These are phyloP conservation scores for Microhierax caerulescens DNA, from an alignment of 2,797 vertebrate genomes.

Conservation along the genomic window DNA sequence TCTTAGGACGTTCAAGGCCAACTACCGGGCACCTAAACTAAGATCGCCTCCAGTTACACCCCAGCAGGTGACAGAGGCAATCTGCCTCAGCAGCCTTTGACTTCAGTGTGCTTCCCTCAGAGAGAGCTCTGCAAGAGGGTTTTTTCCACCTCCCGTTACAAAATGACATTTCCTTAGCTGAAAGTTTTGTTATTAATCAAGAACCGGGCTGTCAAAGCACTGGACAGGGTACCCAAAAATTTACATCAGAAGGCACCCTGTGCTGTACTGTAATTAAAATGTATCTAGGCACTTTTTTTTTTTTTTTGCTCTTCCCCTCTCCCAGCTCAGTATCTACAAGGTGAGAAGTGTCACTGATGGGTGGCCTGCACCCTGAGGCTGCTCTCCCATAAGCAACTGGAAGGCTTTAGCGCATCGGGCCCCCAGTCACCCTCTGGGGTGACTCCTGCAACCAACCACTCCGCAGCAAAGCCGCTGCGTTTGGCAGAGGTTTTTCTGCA, in stretches of 20 bases:
- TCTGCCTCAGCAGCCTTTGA: not conserved
- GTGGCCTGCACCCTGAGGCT: not conserved
- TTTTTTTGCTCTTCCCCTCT: not conserved
- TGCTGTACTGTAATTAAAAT: not conserved
- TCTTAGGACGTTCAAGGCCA: not conserved
- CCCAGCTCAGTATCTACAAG: not conserved
- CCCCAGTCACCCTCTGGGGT: no score
- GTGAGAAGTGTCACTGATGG: not conserved
- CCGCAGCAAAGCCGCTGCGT: not conserved
- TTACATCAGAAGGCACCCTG: not conserved
- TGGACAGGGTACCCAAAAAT: not conserved
- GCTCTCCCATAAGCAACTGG: not conserved
- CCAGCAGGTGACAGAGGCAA: not conserved
- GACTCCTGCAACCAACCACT: not conserved
- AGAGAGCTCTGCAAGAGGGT: not conserved
- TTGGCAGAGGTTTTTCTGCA: not conserved
- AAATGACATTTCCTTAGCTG: not conserved
- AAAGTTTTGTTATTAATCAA: not conserved
- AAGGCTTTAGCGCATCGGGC: not conserved
- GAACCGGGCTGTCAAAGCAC: not conserved
- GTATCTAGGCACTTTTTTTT: not conserved
- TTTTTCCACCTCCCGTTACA: fast-evolving
- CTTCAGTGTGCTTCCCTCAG: not conserved
- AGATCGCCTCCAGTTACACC: not conserved
- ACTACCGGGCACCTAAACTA: fast-evolving